Conservation (phyloP, 2,113 vertebrate genomes). For the Onychostoma macrolepis region DNA sequence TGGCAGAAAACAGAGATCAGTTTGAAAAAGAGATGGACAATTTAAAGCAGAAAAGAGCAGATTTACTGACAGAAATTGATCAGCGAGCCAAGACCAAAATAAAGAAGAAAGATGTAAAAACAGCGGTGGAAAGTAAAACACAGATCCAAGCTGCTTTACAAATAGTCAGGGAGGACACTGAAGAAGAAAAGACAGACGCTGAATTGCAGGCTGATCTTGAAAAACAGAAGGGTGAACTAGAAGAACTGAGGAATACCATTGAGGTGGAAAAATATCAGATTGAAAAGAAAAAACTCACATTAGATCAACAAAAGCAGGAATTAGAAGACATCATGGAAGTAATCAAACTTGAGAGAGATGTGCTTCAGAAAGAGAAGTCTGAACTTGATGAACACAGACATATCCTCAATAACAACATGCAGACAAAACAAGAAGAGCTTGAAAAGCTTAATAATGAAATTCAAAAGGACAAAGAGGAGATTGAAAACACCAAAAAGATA, state of each 20-base stretch:
- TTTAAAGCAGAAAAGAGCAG: background rate
- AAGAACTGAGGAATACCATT: background rate
- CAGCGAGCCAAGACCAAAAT: background rate
- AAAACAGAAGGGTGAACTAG: conserved; percentile 15
- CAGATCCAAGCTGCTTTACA: no score
- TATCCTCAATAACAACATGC: background rate
- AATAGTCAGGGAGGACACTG: background rate
- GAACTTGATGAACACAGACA: background rate
- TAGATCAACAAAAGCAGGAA: background rate
- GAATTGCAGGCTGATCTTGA: conserved; percentile 9
- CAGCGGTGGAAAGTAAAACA: background rate
- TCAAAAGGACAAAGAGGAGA: conserved; percentile 1
- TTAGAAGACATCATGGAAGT: background rate
- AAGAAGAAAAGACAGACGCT: conserved; percentile 7
- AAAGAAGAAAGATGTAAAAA: background rate
- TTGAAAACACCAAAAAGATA: background rate
- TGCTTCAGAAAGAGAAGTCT: conserved; percentile 11
- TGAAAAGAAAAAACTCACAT: background rate
- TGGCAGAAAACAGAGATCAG: conserved; percentile 1
- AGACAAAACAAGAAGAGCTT: conserved; percentile 3
- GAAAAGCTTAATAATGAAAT: conserved; percentile 17
- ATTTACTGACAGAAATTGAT: background rate
- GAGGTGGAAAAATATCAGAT: background rate
- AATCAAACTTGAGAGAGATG: background rate
- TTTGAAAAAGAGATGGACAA: background rate